Conservation (phyloP, 1,140 invertebrate genomes). For the Platyura marginata region DNA sequence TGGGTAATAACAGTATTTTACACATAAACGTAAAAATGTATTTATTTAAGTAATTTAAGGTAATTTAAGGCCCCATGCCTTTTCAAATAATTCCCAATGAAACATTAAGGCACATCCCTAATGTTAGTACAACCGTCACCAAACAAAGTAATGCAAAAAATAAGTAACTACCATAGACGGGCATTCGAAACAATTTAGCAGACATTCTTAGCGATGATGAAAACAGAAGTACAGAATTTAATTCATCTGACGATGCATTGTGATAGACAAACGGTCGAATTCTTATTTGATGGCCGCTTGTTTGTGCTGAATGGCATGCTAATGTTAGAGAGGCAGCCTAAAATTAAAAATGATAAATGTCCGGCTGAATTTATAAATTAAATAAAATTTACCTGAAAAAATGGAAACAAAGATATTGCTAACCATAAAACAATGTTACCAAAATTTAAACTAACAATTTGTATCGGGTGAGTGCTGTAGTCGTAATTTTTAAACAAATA, state of each 20-base stretch:
- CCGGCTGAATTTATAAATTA: neutral
- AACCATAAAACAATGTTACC: constrained; percentile 49
- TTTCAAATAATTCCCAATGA: constrained; percentile 3
- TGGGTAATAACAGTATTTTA: no score
- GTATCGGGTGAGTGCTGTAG: constrained; percentile 25
- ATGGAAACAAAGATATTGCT: constrained; percentile 43
- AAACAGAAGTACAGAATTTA: constrained; percentile 57
- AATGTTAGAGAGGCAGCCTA: constrained; percentile 60
- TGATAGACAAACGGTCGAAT: constrained; percentile 62
- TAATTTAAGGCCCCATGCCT: no score
- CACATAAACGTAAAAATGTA: no score
- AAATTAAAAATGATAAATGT: constrained; percentile 4
- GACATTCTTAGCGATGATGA: constrained; percentile 51
- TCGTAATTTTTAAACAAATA: constrained; percentile 38
- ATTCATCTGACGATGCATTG: constrained; percentile 46
- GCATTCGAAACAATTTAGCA: constrained; percentile 49
- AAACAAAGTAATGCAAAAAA: constrained; percentile 39
- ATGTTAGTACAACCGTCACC: constrained; percentile 35
- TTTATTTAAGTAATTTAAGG: no score
- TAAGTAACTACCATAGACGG: constrained; percentile 45
- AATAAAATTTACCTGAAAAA: constrained; percentile 12
- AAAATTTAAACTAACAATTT: constrained; percentile 35
- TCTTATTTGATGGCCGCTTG: constrained; percentile 54
- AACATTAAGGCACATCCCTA: constrained; percentile 41
- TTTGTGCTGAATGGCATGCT: constrained; percentile 45